Evolutionary conservation across 2,113 vertebrate genomes (phyloP).

Genomic region (Pelodiscus sinensis): DNA sequence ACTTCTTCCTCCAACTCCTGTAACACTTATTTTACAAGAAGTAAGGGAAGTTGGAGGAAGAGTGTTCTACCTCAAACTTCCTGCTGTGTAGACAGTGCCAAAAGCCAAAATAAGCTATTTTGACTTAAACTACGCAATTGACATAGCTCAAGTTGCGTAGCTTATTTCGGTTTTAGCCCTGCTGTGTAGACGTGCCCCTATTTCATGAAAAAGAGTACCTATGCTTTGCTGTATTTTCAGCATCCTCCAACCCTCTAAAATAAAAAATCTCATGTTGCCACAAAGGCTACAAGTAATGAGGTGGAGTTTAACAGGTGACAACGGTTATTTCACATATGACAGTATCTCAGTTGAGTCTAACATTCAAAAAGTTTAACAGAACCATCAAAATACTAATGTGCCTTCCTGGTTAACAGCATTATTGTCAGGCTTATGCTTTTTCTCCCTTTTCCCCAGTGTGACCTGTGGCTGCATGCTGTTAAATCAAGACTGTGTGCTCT

Average conservation of each 20-base stretch:
- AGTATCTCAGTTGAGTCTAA: not conserved
- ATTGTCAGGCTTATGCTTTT: not conserved
- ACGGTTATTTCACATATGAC: not conserved
- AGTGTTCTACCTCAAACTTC: no score
- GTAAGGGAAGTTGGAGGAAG: no score
- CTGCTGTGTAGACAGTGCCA: no score
- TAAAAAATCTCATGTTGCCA: not conserved
- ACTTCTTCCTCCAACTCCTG: no score
- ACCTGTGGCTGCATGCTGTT: accelerated
- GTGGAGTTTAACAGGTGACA: not conserved
- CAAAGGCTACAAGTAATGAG: not conserved
- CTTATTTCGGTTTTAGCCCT: no score
- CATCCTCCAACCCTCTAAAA: not conserved
- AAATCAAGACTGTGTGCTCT: not conserved
- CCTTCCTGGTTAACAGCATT: not conserved
- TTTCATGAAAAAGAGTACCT: not conserved
- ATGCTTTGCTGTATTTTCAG: not conserved
- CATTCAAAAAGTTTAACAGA: not conserved
- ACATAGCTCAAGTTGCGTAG: no score
- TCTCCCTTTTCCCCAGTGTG: not conserved
- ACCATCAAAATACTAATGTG: not conserved
- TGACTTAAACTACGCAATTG: no score
- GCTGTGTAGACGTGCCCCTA: no score
- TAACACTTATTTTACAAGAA: no score
- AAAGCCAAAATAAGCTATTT: no score